Conservation (phyloP, 2,113 vertebrate species). For the Apodemus speciosus region DNA sequence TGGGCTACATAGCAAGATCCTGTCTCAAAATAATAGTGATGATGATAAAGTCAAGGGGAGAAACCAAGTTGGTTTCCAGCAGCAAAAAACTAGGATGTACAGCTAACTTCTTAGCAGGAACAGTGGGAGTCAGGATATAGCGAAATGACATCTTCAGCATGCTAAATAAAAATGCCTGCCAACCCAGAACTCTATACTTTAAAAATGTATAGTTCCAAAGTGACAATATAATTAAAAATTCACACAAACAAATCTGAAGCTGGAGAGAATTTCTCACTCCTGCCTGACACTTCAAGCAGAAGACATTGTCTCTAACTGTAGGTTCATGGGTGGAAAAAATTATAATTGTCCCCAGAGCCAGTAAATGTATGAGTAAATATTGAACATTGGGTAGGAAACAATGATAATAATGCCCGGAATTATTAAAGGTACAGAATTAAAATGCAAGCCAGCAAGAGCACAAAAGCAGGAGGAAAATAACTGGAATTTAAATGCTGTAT, state of each 20-base stretch:
- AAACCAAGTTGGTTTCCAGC: background rate
- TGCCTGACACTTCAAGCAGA: background rate
- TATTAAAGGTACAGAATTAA: slow-evolving; percentile 18
- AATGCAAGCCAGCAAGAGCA: background rate
- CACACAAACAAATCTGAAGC: background rate
- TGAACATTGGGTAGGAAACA: background rate
- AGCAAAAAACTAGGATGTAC: slow-evolving; percentile 21
- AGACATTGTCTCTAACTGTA: background rate
- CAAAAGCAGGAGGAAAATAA: background rate
- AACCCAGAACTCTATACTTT: background rate
- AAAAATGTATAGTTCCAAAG: slow-evolving; percentile 6
- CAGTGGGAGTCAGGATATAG: background rate
- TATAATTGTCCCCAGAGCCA: background rate
- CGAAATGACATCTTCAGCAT: slow-evolving; percentile 1
- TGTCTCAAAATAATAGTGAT: background rate
- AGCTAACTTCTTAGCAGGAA: slow-evolving; percentile 10
- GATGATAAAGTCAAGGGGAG: slow-evolving; percentile 1
- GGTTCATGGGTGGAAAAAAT: background rate
- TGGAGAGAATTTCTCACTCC: background rate
- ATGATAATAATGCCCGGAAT: background rate
- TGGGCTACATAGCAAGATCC: background rate
- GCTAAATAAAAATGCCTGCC: background rate
- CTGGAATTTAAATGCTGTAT: background rate
- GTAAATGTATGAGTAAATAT: background rate
- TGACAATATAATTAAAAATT: slow-evolving; percentile 37